Percentiles rank a stretch among this genome's conserved stretches.
Conservation (phyloP, 2,113 vertebrate species). For the Lophius piscatorius region DNA sequence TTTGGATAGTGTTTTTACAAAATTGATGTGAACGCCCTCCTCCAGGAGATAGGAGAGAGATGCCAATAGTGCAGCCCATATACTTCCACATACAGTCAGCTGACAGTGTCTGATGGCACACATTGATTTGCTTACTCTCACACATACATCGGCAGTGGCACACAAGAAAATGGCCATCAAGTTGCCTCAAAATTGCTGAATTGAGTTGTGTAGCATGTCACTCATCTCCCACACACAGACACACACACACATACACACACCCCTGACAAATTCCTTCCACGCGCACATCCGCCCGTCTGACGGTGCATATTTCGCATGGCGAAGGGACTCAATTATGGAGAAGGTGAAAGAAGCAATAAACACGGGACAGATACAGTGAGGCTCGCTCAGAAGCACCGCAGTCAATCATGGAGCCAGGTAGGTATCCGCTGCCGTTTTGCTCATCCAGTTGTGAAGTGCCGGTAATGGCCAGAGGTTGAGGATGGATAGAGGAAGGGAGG, state of each 20-base stretch:
- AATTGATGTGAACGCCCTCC: constrained; percentile 7
- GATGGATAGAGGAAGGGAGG: constrained; percentile 17
- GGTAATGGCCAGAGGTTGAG: constrained; percentile 45
- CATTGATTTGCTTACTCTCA: constrained; percentile 1
- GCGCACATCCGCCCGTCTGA: constrained; percentile 49
- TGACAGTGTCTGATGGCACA: constrained; percentile 24
- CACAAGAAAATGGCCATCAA: constrained; percentile 30
- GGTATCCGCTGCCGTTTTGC: constrained; percentile 53
- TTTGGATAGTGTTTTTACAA: not conserved
- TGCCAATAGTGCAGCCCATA: constrained; percentile 4
- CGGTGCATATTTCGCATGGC: constrained; percentile 67
- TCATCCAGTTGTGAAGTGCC: constrained; percentile 64
- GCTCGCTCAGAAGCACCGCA: constrained; percentile 55
- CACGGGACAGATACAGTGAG: constrained; percentile 58
- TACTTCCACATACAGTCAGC: not conserved
- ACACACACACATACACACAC: constrained; percentile 26
- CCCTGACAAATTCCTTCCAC: constrained; percentile 15
- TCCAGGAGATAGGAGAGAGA: constrained; percentile 14
- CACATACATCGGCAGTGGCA: constrained; percentile 7
- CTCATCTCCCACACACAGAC: constrained; percentile 47
- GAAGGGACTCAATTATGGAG: constrained; percentile 73
- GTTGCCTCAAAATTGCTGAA: constrained; percentile 60
- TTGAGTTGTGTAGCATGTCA: constrained; percentile 72
- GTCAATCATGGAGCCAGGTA: constrained; percentile 69
- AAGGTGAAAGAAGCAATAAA: constrained; percentile 78